These are phyloP conservation scores for Anas flavirostris DNA, from an alignment of 2,797 vertebrate species.

Conservation along the genomic window DNA sequence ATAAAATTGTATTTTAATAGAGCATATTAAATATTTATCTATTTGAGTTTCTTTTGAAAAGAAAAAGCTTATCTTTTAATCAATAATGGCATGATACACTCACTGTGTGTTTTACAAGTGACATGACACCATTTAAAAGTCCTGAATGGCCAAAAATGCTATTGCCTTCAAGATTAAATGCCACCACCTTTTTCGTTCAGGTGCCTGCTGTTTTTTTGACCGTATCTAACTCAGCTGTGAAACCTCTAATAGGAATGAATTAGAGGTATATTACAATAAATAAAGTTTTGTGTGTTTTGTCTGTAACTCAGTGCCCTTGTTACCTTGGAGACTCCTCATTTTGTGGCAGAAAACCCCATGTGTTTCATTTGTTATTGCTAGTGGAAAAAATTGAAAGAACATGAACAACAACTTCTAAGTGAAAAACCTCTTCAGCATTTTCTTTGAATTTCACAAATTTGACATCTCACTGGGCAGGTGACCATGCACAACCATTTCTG, in stretches of 20 bases:
- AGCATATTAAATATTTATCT: background rate
- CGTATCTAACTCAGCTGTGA: fast-evolving
- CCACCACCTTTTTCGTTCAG: background rate
- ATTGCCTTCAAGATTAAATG: background rate
- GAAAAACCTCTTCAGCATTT: background rate
- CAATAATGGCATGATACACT: background rate
- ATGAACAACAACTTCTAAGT: background rate
- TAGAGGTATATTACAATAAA: background rate
- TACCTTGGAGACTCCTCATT: background rate
- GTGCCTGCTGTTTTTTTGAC: background rate
- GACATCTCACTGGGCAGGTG: background rate
- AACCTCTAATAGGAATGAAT: background rate
- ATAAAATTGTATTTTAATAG: background rate
- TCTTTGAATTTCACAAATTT: background rate
- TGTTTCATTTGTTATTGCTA: background rate
- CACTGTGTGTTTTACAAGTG: background rate
- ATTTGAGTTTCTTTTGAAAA: background rate
- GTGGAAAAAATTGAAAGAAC: background rate
- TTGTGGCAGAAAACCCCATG: background rate
- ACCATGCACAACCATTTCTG: background rate
- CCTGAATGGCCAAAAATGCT: background rate
- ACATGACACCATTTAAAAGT: background rate
- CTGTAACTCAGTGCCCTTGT: background rate
- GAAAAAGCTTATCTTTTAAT: background rate
- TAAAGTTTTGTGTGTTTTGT: background rate